Conservation (phyloP, 2,797 vertebrate genomes). For the Sarcoramphus papa region DNA sequence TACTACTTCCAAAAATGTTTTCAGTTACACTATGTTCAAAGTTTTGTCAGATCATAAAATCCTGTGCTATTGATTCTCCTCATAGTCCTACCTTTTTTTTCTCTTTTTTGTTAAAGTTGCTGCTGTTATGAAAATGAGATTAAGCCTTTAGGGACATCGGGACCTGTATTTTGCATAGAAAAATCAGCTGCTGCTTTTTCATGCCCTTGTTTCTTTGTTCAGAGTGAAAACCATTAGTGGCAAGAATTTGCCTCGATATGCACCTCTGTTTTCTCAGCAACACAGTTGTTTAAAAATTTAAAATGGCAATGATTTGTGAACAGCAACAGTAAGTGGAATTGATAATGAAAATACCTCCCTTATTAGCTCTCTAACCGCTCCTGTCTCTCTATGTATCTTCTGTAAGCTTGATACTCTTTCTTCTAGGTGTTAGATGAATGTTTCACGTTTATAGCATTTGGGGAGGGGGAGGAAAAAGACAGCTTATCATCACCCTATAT, state of each 20-base stretch:
- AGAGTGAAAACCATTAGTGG: not conserved
- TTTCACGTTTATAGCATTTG: not conserved
- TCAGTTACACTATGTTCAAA: not conserved
- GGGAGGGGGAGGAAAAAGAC: not conserved
- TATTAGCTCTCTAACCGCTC: not conserved
- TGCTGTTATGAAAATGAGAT: not conserved
- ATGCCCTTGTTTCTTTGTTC: not conserved
- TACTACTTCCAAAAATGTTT: not conserved
- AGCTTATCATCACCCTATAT: not conserved
- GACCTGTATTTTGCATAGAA: not conserved
- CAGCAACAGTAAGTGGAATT: not conserved
- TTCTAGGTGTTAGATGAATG: not conserved
- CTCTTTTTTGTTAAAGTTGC: not conserved
- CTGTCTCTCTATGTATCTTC: not conserved
- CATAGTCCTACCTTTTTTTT: accelerated
- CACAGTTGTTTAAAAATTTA: not conserved
- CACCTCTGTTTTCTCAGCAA: not conserved
- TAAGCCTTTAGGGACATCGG: not conserved
- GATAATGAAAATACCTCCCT: not conserved
- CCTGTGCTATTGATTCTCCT: not conserved
- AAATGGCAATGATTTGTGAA: not conserved
- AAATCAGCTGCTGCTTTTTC: not conserved
- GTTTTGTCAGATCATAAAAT: not conserved
- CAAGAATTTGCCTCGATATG: not conserved
- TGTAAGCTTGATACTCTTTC: not conserved